Evolutionary conservation across 2,113 vertebrate species (phyloP), one percentile per base, ranked within the genome.

Genomic region (Callionymus lyra): DNA sequence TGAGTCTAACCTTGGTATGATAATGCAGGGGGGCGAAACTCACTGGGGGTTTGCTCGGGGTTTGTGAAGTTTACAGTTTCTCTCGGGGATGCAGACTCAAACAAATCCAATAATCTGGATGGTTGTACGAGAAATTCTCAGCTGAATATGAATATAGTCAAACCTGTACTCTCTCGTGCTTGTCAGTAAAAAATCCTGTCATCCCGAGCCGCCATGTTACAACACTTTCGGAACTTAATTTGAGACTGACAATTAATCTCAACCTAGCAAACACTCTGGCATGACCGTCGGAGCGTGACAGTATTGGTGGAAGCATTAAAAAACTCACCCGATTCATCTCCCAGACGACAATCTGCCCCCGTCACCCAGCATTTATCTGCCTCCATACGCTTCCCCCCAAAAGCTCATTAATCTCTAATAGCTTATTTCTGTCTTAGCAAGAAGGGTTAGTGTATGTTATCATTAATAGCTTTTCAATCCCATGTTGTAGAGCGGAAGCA

Each of bases 181-280:
- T 27, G 21, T 27, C 21, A 8, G 21, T 4, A 27, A 8, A 27
- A n/a, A n/a, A 9, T 16, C 32, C 38, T 14, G 37, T 59, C 56
- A n/a, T n/a, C 21, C 4, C 55, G 19, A 42, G 37, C 18, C 12
- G 32, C 34, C 41, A 35, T 27, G 53, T 56, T 54, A 49, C 47
- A 61, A 38, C 41, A 38, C 59, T 27, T 4, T 8, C 21, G n/a
- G 21, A 27, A 27, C 21, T 76, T 73, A 56, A 80, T 77, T 79
- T 72, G 63, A 72, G 58, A 58, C 65, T 70, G 73, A 76, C 68
- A 79, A 81, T 81, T 82, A 81, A 81, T 84, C 73, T 68, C 62
- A 63, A 45, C 39, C 44, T 65, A 55, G 53, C 67, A 53, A 68
- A 77, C 63, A 65, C 58, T 63, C 21, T 27, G 21, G 21, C 65